Evolutionary conservation across 2,797 vertebrate species (phyloP).

Genomic region (Halcyon leucocephala): DNA sequence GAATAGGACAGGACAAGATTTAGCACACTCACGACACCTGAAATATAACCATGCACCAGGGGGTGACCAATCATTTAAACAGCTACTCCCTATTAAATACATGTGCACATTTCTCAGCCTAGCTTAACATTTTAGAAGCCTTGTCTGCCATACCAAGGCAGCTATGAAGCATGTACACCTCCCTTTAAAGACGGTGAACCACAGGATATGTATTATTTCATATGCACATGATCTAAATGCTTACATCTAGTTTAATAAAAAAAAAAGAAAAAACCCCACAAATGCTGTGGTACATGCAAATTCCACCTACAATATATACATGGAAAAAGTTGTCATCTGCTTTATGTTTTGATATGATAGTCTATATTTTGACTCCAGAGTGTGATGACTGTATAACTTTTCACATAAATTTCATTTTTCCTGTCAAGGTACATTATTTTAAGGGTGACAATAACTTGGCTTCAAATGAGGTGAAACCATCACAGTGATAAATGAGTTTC

Average conservation of each 20-base stretch:
- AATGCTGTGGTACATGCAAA: constrained; percentile 51
- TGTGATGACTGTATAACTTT: constrained; percentile 77
- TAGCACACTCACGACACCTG: constrained; percentile 60
- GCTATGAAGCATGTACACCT: constrained; percentile 33
- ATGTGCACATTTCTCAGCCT: constrained; percentile 53
- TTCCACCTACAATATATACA: constrained; percentile 38
- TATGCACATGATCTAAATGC: constrained; percentile 56
- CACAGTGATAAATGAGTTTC: constrained; percentile 89
- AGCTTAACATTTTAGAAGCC: constrained; percentile 22
- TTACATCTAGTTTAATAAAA: background rate
- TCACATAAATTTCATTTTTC: constrained; percentile 79
- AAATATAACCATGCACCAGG: constrained; percentile 40
- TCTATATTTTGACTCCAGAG: constrained; percentile 79
- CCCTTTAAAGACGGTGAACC: constrained; percentile 53
- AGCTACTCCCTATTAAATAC: constrained; percentile 69
- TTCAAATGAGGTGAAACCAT: constrained; percentile 87
- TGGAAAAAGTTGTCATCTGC: constrained; percentile 45
- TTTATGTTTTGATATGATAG: constrained; percentile 72
- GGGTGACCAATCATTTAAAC: constrained; percentile 67
- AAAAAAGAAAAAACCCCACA: background rate
- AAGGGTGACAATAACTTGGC: constrained; percentile 85
- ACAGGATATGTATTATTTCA: constrained; percentile 47
- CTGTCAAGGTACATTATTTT: constrained; percentile 80
- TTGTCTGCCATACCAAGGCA: constrained; percentile 20
- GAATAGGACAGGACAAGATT: constrained; percentile 51